These are phyloP conservation scores for Alligator sinensis DNA, from an alignment of 2,113 vertebrate genomes.

Conservation along the genomic window DNA sequence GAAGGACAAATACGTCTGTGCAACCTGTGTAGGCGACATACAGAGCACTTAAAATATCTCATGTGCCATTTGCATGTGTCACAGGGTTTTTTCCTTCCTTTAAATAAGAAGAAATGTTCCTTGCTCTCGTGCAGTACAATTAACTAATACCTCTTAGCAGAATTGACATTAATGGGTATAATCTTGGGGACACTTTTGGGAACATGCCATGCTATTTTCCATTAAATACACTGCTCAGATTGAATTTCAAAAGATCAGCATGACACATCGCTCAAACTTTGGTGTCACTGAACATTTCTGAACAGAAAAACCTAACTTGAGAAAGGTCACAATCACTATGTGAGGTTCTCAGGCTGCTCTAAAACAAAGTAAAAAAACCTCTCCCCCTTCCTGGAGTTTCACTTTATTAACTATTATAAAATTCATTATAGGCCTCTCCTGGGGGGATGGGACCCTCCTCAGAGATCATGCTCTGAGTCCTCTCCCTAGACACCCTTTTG, in stretches of 20 bases:
- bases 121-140: constrained; percentile 50
- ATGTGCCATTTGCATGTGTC: constrained; percentile 69
- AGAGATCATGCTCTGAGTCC: not conserved
- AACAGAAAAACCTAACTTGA: not conserved
- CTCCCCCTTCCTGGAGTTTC: not conserved
- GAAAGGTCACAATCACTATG: not conserved
- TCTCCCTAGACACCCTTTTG: not conserved
- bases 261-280: not conserved
- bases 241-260: constrained; percentile 30
- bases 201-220: constrained; percentile 50
- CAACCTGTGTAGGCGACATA: constrained; percentile 56
- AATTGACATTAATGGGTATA: constrained; percentile 42
- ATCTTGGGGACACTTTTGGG: constrained; percentile 53
- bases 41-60: constrained; percentile 66
- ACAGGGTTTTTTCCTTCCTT: constrained; percentile 62
- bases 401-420: not conserved
- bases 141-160: constrained; percentile 60
- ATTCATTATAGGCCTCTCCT: not conserved
- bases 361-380: constrained; percentile 9
- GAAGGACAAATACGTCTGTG: constrained; percentile 57
- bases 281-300: constrained; percentile 5
- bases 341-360: not conserved
- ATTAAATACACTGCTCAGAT: constrained; percentile 32
- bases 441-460: not conserved
- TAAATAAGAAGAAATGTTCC: constrained; percentile 67